Conservation (phyloP, 1,140 invertebrate species). For the Ceratina calcarata region DNA sequence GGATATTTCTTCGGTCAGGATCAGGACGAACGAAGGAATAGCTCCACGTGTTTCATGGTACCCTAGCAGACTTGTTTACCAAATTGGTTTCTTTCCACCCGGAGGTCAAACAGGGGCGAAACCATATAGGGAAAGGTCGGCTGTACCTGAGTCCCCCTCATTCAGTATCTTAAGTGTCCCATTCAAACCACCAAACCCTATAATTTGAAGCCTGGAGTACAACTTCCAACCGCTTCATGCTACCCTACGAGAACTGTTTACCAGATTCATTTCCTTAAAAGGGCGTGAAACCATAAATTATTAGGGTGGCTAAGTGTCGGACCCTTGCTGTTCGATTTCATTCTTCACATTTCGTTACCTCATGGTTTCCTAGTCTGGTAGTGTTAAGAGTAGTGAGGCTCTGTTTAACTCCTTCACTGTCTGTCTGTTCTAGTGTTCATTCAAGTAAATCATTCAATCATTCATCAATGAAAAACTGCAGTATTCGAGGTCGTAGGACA, state of each 20-base stretch:
- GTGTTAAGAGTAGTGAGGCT: background rate
- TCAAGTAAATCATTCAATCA: no score
- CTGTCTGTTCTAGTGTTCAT: no score
- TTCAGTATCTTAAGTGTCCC: background rate
- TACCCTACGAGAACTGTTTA: constrained; percentile 49
- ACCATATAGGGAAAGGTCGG: constrained; percentile 5
- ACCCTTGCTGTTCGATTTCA: background rate
- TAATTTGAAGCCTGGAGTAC: no score
- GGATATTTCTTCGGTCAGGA: background rate
- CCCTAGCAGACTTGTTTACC: constrained; percentile 57
- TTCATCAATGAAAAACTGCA: no score
- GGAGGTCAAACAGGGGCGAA: background rate
- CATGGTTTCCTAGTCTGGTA: background rate
- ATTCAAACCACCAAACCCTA: background rate
- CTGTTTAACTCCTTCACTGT: background rate
- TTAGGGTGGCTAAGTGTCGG: background rate
- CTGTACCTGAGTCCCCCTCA: background rate
- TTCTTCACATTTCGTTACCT: background rate
- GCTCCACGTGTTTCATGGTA: constrained; percentile 26
- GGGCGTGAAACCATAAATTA: constrained; percentile 36
- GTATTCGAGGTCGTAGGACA: no score
- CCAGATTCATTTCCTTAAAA: constrained; percentile 43
- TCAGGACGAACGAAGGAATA: constrained; percentile 1
- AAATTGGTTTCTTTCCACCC: constrained; percentile 49
- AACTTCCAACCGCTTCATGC: constrained; percentile 28